phyloP scores from a whole-genome alignment of 2,113 vertebrate genomes.

The Sebastes fasciatus region DNA sequence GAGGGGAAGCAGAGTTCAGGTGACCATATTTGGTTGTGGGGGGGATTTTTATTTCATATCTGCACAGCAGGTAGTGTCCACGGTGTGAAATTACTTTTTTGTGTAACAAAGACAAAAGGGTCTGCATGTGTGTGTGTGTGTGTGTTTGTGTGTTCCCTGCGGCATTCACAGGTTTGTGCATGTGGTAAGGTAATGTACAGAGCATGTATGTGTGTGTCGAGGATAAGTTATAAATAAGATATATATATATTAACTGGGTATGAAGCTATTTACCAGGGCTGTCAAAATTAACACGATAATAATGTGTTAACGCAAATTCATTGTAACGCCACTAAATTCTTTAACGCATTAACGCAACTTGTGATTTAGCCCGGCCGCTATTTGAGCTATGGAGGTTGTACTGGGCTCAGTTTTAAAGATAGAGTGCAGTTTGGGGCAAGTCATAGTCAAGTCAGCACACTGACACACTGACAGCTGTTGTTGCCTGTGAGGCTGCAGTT shows the following conservation, averaged over 20 bases:
- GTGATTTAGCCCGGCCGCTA: no score
- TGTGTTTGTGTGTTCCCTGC: conserved; percentile 4
- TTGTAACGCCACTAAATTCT: no score
- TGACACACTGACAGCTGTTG: no score
- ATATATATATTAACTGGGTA: neutral
- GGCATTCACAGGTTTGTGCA: neutral
- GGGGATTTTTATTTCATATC: conserved; percentile 52
- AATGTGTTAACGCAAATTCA: no score
- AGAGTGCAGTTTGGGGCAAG: no score
- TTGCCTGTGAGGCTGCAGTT: no score
- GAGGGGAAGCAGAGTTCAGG: conserved; percentile 74
- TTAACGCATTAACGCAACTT: no score
- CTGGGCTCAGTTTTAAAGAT: no score
- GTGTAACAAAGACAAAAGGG: conserved; percentile 43
- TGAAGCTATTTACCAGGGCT: no score
- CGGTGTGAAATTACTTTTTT: conserved; percentile 51
- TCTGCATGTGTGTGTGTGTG: conserved; percentile 5
- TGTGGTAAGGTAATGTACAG: neutral
- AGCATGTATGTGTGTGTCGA: neutral
- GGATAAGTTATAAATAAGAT: neutral
- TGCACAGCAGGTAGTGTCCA: conserved; percentile 60
- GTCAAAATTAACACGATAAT: no score
- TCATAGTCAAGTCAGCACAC: no score
- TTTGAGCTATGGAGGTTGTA: no score
- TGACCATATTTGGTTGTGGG: conserved; percentile 38